These are phyloP conservation scores for Acanthopleura granulata DNA, from an alignment of 2,888 invertebrate species.

Conservation along the genomic window DNA sequence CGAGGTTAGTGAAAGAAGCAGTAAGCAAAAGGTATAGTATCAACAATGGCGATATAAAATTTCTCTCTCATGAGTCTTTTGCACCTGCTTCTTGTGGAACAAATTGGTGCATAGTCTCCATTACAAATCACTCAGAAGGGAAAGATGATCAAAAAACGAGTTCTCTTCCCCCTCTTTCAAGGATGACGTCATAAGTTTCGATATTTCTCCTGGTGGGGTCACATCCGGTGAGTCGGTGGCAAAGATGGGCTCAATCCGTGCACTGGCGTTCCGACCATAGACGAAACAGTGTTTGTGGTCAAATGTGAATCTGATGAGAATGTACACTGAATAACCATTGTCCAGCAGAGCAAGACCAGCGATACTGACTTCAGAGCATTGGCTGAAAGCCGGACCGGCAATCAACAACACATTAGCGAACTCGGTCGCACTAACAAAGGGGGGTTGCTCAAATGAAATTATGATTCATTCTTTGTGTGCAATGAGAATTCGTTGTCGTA, in stretches of 20 bases:
- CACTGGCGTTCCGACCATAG: not conserved
- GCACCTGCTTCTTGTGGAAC: slow-evolving; percentile 6
- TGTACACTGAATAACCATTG: not conserved
- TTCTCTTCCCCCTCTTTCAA: not conserved
- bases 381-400: not conserved
- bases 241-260: not conserved
- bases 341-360: not conserved
- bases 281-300: not conserved
- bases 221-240: not conserved
- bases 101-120: slow-evolving; percentile 10
- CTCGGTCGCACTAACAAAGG: not conserved
- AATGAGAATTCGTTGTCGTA: no score
- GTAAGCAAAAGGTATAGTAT: not conserved
- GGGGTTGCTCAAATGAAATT: no score
- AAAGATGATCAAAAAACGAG: not conserved
- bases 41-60: slow-evolving; percentile 15
- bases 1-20: slow-evolving; percentile 7
- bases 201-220: not conserved
- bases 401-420: not conserved
- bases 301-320: not conserved
- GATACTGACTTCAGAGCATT: not conserved
- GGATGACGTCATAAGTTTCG: not conserved
- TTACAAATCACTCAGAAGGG: not conserved
- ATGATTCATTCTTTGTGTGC: no score
- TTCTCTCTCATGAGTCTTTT: not conserved